Evolutionary conservation across 2,113 vertebrate species (phyloP).

Genomic region (Gallinago media): DNA sequence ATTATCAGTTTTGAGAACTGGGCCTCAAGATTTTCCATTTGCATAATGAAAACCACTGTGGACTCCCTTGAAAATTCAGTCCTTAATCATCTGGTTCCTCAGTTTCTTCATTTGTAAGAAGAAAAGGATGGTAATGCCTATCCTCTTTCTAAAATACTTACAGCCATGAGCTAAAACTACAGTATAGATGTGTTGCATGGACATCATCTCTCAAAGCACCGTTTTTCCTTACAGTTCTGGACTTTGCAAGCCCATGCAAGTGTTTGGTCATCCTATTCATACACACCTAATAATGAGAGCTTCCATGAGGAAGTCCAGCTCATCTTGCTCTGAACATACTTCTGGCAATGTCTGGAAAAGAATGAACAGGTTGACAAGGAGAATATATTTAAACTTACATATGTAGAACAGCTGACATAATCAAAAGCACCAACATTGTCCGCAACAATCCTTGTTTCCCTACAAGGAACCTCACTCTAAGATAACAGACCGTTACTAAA

Average conservation of each 20-base stretch:
- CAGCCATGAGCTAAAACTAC: background rate
- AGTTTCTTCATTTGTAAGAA: background rate
- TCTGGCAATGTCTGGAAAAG: conserved; percentile 92
- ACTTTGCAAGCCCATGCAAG: background rate
- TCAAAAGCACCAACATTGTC: background rate
- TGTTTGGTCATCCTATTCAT: background rate
- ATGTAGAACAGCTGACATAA: background rate
- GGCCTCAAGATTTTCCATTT: background rate
- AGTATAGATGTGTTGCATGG: background rate
- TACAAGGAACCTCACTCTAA: background rate
- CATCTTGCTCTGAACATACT: conserved; percentile 98
- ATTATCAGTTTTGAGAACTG: background rate
- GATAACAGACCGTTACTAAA: background rate
- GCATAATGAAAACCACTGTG: background rate
- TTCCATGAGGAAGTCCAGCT: conserved; percentile 98
- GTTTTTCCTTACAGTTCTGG: background rate
- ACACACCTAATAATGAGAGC: conserved; percentile 96
- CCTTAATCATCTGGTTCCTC: background rate
- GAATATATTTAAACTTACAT: background rate
- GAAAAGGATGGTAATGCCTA: background rate
- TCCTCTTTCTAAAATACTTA: background rate
- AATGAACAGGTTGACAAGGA: background rate
- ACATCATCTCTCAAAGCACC: background rate
- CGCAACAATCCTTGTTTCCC: background rate
- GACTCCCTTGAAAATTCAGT: background rate